These are phyloP conservation scores for Istiophorus platypterus DNA, from an alignment of 2,113 vertebrate species.

Conservation along the genomic window DNA sequence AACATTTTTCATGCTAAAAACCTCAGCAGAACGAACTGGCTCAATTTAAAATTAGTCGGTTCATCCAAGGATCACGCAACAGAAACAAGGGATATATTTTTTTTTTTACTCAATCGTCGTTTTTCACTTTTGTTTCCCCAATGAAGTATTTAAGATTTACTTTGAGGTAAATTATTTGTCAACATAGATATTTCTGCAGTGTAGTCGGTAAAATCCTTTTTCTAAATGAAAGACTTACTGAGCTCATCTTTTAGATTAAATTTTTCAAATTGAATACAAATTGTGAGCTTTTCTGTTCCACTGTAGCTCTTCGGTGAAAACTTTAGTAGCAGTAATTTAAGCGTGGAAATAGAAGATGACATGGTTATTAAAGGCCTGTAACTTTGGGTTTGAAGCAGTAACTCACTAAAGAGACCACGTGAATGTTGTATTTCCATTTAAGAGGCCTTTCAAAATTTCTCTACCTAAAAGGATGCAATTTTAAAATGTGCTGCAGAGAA, in stretches of 20 bases:
- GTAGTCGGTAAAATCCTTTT: background rate
- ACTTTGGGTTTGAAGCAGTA: slow-evolving; percentile 17
- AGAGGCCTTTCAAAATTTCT: slow-evolving; percentile 9
- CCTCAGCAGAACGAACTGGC: background rate
- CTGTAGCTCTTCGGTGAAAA: background rate
- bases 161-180: background rate
- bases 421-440: slow-evolving; percentile 12
- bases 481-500: background rate
- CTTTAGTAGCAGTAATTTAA: slow-evolving; percentile 3
- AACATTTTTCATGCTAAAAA: slow-evolving; percentile 1
- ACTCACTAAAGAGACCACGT: background rate
- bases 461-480: background rate
- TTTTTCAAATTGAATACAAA: background rate
- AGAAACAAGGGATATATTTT: background rate
- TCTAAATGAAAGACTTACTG: background rate
- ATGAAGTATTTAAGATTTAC: background rate
- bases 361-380: background rate
- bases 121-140: background rate
- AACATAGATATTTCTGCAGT: slow-evolving; percentile 18
- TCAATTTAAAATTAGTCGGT: background rate
- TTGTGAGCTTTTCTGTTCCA: background rate
- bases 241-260: background rate
- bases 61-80: background rate
- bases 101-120: background rate
- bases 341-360: background rate